Conservation (phyloP, 2,797 vertebrate species). For the Leuciscus waleckii region DNA sequence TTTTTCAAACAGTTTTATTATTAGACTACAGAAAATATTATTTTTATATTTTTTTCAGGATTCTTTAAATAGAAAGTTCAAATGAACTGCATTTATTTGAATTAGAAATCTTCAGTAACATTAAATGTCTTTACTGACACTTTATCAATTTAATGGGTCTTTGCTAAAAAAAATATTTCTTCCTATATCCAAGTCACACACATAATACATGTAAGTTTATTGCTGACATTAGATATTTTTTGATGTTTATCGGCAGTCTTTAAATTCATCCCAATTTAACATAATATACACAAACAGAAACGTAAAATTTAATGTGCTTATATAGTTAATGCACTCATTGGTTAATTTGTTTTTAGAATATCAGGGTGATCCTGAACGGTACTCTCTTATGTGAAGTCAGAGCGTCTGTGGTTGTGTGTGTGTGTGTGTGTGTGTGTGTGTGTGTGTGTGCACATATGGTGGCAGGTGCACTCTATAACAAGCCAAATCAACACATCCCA, state of each 20-base stretch:
- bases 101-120: background rate
- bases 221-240: background rate
- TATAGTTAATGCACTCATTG: background rate
- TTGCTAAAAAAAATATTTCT: background rate
- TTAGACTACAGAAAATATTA: background rate
- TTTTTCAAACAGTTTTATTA: background rate
- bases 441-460: constrained; percentile 18
- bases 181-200: background rate
- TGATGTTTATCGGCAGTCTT: background rate
- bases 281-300: background rate
- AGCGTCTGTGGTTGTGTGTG: background rate
- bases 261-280: background rate
- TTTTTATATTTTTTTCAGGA: background rate
- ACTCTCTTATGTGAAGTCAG: background rate
- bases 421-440: constrained; percentile 14
- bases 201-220: background rate
- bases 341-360: constrained; percentile 7
- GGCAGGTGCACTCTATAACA: constrained; percentile 52
- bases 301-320: background rate
- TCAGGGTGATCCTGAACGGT: background rate
- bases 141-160: background rate
- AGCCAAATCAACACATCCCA: constrained; percentile 50
- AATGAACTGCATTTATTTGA: background rate
- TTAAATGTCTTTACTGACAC: background rate
- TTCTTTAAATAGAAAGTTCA: no score